Evolutionary conservation across 2,113 vertebrate species (phyloP).

Genomic region (Actinemys pallida): DNA sequence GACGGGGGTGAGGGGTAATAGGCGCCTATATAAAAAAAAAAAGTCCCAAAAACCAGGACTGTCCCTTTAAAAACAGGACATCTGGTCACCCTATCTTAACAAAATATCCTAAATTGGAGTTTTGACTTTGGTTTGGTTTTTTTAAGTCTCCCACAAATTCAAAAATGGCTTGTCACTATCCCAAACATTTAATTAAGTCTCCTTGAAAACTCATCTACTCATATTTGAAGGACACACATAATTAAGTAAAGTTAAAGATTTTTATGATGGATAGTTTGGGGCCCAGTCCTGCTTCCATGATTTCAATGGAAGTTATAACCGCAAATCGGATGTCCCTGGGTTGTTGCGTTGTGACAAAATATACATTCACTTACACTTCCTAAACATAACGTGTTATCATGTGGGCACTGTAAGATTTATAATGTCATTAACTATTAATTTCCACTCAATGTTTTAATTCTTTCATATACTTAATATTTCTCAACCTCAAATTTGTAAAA

Average conservation of each 20-base stretch:
- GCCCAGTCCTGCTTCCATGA: not conserved
- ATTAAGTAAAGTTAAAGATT: not conserved
- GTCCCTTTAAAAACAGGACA: no score
- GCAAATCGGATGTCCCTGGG: not conserved
- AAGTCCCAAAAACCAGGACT: no score
- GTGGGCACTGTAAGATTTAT: not conserved
- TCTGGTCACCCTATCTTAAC: not conserved
- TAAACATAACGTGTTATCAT: not conserved
- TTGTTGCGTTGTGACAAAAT: not conserved
- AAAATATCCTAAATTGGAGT: not conserved
- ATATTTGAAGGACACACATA: not conserved
- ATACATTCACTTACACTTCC: not conserved
- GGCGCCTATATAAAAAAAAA: not conserved
- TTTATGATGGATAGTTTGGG: not conserved
- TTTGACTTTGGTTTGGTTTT: not conserved
- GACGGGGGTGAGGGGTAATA: no score
- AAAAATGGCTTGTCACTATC: not conserved
- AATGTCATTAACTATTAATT: not conserved
- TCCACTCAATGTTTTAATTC: not conserved
- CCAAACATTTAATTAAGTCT: rapidly evolving
- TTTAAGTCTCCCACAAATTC: not conserved
- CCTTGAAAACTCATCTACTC: not conserved
- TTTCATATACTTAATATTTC: not conserved
- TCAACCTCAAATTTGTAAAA: not conserved
- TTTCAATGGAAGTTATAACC: not conserved